Conservation (phyloP, 2,888 invertebrate species). For the Elysia crispata region DNA sequence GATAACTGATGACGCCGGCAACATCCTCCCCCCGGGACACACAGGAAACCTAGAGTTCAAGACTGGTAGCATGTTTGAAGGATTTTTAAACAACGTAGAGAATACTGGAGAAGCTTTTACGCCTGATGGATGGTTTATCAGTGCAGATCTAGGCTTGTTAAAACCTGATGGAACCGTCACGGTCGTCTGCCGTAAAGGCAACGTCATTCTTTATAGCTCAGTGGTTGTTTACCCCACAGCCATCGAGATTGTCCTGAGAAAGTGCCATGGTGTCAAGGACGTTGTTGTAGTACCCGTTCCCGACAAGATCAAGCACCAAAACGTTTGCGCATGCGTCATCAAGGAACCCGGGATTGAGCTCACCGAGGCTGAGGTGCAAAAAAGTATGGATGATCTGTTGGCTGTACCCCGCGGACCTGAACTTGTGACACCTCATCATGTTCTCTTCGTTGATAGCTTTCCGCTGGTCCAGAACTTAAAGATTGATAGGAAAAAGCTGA, state of each 20-base stretch:
- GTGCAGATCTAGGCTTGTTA: too few species aligned
- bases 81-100: too few species aligned
- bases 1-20: too few species aligned
- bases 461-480: constrained; percentile 9
- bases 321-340: neutral
- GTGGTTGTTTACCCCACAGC: neutral
- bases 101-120: too few species aligned
- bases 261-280: constrained; percentile 19
- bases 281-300: constrained; percentile 29
- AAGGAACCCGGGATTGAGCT: neutral
- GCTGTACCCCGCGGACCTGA: neutral
- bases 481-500: neutral
- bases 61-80: too few species aligned
- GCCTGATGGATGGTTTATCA: too few species aligned
- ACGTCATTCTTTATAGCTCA: constrained; percentile 13
- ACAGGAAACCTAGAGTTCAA: too few species aligned
- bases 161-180: too few species aligned
- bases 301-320: constrained; percentile 18
- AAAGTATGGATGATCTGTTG: neutral
- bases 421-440: neutral
- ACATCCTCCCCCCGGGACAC: too few species aligned
- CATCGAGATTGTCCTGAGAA: constrained; percentile 10
- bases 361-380: neutral
- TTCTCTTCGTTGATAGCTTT: neutral
- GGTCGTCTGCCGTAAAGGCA: too few species aligned